Evolutionary conservation across 2,113 vertebrate genomes (phyloP).

Genomic region (Microcebus tavaratra): DNA sequence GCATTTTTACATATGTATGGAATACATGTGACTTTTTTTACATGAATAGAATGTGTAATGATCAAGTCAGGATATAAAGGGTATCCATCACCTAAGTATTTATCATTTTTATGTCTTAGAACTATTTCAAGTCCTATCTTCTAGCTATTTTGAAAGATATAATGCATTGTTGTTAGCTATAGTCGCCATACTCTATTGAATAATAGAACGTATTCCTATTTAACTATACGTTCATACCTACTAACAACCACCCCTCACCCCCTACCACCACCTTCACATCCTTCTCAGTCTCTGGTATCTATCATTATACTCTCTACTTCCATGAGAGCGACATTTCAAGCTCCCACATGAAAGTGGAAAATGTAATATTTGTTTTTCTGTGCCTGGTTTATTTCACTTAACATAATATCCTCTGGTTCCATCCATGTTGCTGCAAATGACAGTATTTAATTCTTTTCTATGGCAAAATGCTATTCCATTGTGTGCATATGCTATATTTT

Average conservation of each 20-base stretch:
- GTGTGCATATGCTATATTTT: neutral
- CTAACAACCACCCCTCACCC: neutral
- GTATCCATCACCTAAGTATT: neutral
- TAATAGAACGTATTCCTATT: neutral
- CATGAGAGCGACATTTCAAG: neutral
- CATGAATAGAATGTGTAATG: neutral
- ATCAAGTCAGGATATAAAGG: neutral
- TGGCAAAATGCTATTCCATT: neutral
- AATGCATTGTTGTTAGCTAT: neutral
- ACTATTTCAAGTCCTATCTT: neutral
- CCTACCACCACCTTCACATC: neutral
- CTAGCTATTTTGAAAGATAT: neutral
- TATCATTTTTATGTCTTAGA: neutral
- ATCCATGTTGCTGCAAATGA: neutral
- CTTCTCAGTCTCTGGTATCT: neutral
- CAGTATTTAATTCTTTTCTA: neutral
- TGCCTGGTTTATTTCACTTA: neutral
- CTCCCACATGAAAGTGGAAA: neutral
- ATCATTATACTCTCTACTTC: neutral
- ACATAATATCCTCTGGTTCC: neutral
- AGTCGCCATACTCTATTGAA: neutral
- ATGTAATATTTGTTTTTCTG: neutral
- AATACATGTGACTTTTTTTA: neutral
- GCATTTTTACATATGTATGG: neutral
- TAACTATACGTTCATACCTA: neutral